These are phyloP conservation scores for Reticulitermes lucifugus DNA, from an alignment of 2,888 invertebrate species.

Conservation along the genomic window DNA sequence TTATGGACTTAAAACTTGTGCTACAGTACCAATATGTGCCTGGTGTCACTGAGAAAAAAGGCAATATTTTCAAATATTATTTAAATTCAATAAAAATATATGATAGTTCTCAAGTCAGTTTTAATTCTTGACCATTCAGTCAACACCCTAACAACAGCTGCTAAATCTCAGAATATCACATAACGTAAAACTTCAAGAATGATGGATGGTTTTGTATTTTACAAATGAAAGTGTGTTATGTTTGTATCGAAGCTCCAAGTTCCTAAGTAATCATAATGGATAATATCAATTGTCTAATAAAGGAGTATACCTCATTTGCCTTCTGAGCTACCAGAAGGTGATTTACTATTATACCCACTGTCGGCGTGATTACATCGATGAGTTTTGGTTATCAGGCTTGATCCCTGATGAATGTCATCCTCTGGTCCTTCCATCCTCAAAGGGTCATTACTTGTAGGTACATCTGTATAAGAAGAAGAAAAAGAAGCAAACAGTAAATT, in stretches of 20 bases:
- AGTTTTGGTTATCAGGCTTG: background rate
- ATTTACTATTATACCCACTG: conserved; percentile 1
- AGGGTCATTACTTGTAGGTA: background rate
- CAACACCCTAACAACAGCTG: too few species aligned
- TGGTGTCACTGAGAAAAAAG: too few species aligned
- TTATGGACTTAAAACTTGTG: too few species aligned
- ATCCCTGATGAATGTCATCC: background rate
- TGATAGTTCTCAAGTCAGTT: too few species aligned
- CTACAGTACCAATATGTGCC: too few species aligned
- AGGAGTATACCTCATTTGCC: background rate
- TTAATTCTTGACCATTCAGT: too few species aligned
- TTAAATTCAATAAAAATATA: too few species aligned
- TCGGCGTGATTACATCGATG: background rate
- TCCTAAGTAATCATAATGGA: background rate
- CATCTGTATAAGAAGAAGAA: background rate
- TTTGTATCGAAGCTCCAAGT: background rate
- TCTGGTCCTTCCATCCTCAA: background rate
- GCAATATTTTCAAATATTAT: too few species aligned
- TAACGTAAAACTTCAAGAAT: too few species aligned
- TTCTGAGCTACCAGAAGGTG: conserved; percentile 2
- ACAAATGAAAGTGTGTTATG: too few species aligned
- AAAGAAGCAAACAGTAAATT: background rate
- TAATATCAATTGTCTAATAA: background rate
- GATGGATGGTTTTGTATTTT: too few species aligned
- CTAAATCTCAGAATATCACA: too few species aligned